These are phyloP conservation scores for Phytoseiulus persimilis DNA, from an alignment of 2,888 invertebrate genomes.

Conservation along the genomic window DNA sequence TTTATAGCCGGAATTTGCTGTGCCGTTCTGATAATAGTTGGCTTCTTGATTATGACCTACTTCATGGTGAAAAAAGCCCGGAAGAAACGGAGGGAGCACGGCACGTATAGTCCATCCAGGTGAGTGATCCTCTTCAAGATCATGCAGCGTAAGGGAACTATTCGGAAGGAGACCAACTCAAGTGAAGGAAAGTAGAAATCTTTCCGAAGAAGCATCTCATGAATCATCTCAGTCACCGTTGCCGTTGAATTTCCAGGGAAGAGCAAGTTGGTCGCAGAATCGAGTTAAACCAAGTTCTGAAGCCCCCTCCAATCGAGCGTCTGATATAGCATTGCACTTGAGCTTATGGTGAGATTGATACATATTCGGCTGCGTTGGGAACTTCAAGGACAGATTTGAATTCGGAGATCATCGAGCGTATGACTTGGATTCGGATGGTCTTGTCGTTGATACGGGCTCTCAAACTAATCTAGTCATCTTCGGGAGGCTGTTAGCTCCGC, in stretches of 20 bases:
- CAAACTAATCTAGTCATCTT: background rate
- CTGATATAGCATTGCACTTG: background rate
- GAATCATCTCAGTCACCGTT: background rate
- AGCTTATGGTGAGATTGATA: background rate
- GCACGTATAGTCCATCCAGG: background rate
- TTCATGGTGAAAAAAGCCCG: background rate
- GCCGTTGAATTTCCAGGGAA: background rate
- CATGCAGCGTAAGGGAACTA: background rate
- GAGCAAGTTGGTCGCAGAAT: conserved; percentile 9
- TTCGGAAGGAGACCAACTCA: no score
- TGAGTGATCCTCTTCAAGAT: background rate
- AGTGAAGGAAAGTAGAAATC: no score
- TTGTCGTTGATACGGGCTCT: background rate
- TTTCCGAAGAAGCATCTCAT: no score
- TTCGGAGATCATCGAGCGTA: background rate
- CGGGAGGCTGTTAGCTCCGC: background rate
- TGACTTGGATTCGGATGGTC: background rate
- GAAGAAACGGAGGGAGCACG: background rate
- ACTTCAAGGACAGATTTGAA: background rate
- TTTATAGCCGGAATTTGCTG: background rate
- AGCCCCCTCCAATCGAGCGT: conserved; percentile 22
- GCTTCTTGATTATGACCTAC: background rate
- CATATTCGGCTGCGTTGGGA: background rate
- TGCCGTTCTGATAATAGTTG: background rate
- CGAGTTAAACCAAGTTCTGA: conserved; percentile 17